A percentile compares a stretch with the other conserved stretches of the same genome.
Conservation (phyloP, 2,797 vertebrate genomes). For the Astyanax mexicanus region DNA sequence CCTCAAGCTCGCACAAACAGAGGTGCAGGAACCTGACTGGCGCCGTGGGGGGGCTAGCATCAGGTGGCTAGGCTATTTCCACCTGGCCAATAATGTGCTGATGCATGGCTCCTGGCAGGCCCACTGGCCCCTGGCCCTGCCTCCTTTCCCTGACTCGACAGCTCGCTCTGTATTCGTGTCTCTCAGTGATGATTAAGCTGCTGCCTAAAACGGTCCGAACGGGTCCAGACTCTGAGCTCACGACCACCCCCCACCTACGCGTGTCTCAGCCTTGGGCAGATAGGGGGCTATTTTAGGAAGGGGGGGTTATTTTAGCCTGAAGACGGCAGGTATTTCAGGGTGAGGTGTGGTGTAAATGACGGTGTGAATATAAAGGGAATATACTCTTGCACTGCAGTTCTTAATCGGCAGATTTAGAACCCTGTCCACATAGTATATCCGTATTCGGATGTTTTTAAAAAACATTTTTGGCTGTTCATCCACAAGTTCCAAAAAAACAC, state of each 20-base stretch:
- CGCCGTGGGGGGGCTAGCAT: conserved; percentile 34
- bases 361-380: conserved; percentile 22
- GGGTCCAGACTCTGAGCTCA: conserved; percentile 64
- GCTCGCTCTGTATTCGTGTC: conserved; percentile 73
- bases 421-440: too few species aligned
- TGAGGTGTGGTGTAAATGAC: conserved; percentile 31
- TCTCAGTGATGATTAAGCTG: conserved; percentile 71
- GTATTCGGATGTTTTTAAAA: too few species aligned
- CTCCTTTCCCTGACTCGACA: conserved; percentile 73
- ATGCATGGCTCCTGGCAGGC: conserved; percentile 72
- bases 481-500: too few species aligned
- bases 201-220: conserved; percentile 71
- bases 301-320: conserved; percentile 50
- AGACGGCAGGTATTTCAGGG: conserved; percentile 61
- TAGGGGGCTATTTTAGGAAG: conserved; percentile 47
- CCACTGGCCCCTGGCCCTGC: conserved; percentile 65
- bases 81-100: conserved; percentile 67
- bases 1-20: conserved; percentile 13
- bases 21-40: conserved; percentile 35
- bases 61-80: conserved; percentile 65
- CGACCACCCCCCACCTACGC: conserved; percentile 48
- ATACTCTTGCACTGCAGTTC: conserved; percentile 14
- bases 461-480: too few species aligned
- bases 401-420: not conserved
- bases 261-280: not conserved